Percentiles rank a stretch among this genome's conserved stretches.
phyloP scores from a whole-genome alignment of 2,888 invertebrate species.

The Pandemis heparana region DNA sequence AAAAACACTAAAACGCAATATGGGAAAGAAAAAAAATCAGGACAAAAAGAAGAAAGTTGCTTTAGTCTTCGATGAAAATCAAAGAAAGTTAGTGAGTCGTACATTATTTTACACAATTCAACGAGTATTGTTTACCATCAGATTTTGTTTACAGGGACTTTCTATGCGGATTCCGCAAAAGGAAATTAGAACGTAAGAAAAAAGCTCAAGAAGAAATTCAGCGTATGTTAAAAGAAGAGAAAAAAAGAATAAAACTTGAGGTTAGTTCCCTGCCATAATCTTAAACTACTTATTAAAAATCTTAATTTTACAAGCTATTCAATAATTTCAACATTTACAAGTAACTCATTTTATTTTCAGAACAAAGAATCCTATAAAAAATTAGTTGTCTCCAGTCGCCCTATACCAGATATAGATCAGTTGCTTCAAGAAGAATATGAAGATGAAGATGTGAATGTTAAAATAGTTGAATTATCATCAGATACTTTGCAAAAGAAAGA shows the following conservation, averaged over 20 bases:
- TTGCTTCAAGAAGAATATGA: constrained; percentile 90
- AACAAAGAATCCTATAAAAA: constrained; percentile 91
- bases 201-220: constrained; percentile 91
- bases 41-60: constrained; percentile 71
- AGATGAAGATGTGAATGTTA: constrained; percentile 91
- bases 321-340: background rate
- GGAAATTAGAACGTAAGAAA: constrained; percentile 91
- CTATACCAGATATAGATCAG: constrained; percentile 89
- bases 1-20: constrained; percentile 45
- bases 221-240: constrained; percentile 90
- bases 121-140: constrained; percentile 13
- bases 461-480: constrained; percentile 90
- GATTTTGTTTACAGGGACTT: constrained; percentile 87
- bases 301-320: background rate
- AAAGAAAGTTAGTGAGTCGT: constrained; percentile 67
- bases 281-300: background rate
- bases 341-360: constrained; percentile 57
- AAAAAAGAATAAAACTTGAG: constrained; percentile 90
- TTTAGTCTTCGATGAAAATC: constrained; percentile 77
- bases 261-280: constrained; percentile 67
- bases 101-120: background rate
- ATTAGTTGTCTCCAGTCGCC: constrained; percentile 89
- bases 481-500: constrained; percentile 89
- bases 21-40: constrained; percentile 72
- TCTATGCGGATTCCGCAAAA: constrained; percentile 92